These are phyloP conservation scores for Sparus aurata DNA, from an alignment of 2,797 vertebrate species.

Conservation along the genomic window DNA sequence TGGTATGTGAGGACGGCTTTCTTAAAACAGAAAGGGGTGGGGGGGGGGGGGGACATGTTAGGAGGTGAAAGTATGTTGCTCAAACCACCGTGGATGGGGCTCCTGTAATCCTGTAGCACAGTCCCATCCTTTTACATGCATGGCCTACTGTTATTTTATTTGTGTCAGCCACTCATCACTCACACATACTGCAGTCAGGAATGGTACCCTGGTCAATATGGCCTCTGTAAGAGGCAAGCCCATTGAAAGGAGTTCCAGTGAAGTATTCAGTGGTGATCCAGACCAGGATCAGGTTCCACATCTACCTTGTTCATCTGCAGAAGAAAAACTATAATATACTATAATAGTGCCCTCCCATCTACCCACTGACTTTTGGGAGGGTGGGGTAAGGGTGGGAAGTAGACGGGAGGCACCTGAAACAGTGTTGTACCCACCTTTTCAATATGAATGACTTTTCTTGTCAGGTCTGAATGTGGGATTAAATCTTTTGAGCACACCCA, in stretches of 20 bases:
- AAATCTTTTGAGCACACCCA: constrained; percentile 82
- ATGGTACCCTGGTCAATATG: constrained; percentile 63
- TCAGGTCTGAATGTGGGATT: constrained; percentile 83
- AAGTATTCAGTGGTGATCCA: constrained; percentile 64
- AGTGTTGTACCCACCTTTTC: constrained; percentile 79
- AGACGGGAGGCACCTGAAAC: constrained; percentile 77
- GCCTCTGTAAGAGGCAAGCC: constrained; percentile 49
- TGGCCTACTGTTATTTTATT: constrained; percentile 68
- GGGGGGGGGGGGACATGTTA: constrained; percentile 35
- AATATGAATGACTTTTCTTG: constrained; percentile 82
- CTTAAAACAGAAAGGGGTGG: constrained; percentile 40
- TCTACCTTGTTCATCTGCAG: constrained; percentile 39
- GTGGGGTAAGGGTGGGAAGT: constrained; percentile 37
- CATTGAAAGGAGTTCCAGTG: constrained; percentile 46
- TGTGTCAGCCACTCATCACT: constrained; percentile 70
- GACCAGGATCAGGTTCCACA: constrained; percentile 68
- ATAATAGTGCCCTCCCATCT: constrained; percentile 44
- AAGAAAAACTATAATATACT: constrained; percentile 38
- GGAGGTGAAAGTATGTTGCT: constrained; percentile 72
- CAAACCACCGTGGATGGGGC: constrained; percentile 34
- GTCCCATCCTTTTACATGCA: constrained; percentile 68
- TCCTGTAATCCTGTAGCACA: constrained; percentile 68
- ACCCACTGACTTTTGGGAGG: constrained; percentile 27
- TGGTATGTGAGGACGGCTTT: constrained; percentile 79
- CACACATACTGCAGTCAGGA: constrained; percentile 62